Evolutionary conservation across 1,140 invertebrate genomes (phyloP).

Genomic region (Pantala flavescens): DNA sequence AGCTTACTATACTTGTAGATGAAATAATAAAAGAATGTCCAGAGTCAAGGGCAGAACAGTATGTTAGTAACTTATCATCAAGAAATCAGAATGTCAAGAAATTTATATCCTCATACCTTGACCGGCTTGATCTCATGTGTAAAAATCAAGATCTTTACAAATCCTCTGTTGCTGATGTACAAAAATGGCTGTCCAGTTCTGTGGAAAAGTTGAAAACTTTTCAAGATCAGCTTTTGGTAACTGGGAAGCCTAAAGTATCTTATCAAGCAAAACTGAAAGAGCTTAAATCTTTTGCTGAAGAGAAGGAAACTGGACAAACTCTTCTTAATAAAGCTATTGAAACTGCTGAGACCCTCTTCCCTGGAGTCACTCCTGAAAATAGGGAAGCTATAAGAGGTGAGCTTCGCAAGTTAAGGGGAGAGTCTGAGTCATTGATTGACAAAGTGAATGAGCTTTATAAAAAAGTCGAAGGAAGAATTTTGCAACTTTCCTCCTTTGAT

Average conservation of each 20-base stretch:
- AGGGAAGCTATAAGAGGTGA: constrained; percentile 74
- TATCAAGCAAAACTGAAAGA: constrained; percentile 58
- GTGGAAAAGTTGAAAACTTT: constrained; percentile 59
- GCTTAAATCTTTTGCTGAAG: constrained; percentile 59
- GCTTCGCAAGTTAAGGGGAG: constrained; percentile 64
- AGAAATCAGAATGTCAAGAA: constrained; percentile 66
- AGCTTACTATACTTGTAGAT: constrained; percentile 54
- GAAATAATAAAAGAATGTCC: constrained; percentile 63
- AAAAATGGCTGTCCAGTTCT: constrained; percentile 66
- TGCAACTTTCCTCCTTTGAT: constrained; percentile 81
- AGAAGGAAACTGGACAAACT: constrained; percentile 65
- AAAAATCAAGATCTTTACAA: constrained; percentile 55
- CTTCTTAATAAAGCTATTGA: constrained; percentile 71
- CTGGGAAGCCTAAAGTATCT: constrained; percentile 46
- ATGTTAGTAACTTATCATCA: constrained; percentile 62
- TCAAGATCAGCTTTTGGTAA: constrained; percentile 50
- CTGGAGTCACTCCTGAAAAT: constrained; percentile 74
- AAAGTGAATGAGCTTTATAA: constrained; percentile 74
- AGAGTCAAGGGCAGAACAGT: constrained; percentile 68
- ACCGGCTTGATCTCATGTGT: constrained; percentile 54
- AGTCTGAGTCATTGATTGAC: constrained; percentile 74
- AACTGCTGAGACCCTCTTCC: constrained; percentile 75
- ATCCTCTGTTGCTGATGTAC: constrained; percentile 54
- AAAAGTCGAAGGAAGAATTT: constrained; percentile 70
- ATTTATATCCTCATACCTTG: constrained; percentile 54